Base-by-base conservation (phyloP, 2,888 invertebrate genomes). In the Cheilosia urbana region DNA sequence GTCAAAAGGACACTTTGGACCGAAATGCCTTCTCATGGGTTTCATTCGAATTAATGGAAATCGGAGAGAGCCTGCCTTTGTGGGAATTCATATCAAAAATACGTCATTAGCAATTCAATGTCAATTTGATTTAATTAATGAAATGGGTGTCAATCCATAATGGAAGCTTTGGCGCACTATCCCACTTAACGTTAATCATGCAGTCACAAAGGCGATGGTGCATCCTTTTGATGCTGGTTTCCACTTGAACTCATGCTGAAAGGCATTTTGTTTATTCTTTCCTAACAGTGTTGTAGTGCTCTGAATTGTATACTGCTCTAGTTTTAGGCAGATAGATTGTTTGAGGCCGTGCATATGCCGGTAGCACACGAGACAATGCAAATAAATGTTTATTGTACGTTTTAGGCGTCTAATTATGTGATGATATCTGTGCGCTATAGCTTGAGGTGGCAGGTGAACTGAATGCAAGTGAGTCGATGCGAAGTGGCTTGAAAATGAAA, bases 351-450 rank as follows among this genome's bases (percentile, higher is more conserved):
- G 47, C 24, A 1, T 34, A 37, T 42, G 13, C n/a, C n/a, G 21
- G 47, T 19, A 34, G 66, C 58, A 53, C 42, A 51, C 21, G 15
- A 27, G 34, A 62, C 60, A 62, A 69, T 69, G 51, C 53, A n/a
- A 53, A 68, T 62, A 34, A 68, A n/a, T 62, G 42, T 37, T 42
- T 76, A 57, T 58, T 63, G 13, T 49, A 1, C 42, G 21, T 24
- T 21, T 2, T n/a, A 60, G 37, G 9, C 45, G 34, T 34, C 60
- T 69, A 69, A 77, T 77, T 62, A 62, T 13, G 62, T 13, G 15
- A 57, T 19, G 49, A 62, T 55, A 78, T 63, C 69, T 55, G 40
- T 78, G 77, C 45, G 3, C 55, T 24, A 69, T 69, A 27, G 37
- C 69, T 62, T 17, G 2, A 21, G 62, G 68, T 37, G 21, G 15